Evolutionary conservation across 2,888 invertebrate species (phyloP), one percentile per base, ranked within the genome.

Genomic region (Slavum lentiscoides): DNA sequence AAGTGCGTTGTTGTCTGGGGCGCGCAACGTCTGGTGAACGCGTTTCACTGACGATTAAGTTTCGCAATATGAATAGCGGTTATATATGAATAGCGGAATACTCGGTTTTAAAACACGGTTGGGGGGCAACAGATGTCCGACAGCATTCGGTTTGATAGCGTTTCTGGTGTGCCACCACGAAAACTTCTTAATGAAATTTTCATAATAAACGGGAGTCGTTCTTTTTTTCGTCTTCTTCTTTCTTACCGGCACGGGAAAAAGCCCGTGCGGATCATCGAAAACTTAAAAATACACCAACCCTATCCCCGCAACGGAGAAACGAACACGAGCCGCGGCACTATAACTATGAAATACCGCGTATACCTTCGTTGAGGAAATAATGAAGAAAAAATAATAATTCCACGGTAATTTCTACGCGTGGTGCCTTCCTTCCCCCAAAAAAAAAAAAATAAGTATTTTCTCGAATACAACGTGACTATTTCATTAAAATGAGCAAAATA

Each of bases 171-270:
- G 68, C 59, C 7, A 21, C 77, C 77, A 53, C 69, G 77, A 70
- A 70, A 77, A 77, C 77, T 77, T 77, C 77, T 77, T 69, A 77
- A 77, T 77, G 77, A 77, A 77, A 77, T 77, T 77, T 77, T 70
- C 70, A 53, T 77, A 69, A 77, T 77, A 77, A 77, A 77, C 77
- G 70, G 62, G 30, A n/a, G 30, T 62, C 62, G 43, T 30, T 30
- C 30, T 30, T 30, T 21, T n/a, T n/a, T n/a, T n/a, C n/a, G n/a
- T n/a, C 77, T 62, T 9, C 58, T 59, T 68, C 68, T 76, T 68
- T 76, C 61, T 69, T 69, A 69, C 61, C 19, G 69, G n/a, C 4
- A 30, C 49, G 39, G 39, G 6, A 49, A 13, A 13, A 49, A 15
- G 1, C 6, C 4, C 55, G 19, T 2, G 9, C 43, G 55, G 19